phyloP scores from a whole-genome alignment of 2,888 invertebrate species.

The Lithophane semibrunnea region DNA sequence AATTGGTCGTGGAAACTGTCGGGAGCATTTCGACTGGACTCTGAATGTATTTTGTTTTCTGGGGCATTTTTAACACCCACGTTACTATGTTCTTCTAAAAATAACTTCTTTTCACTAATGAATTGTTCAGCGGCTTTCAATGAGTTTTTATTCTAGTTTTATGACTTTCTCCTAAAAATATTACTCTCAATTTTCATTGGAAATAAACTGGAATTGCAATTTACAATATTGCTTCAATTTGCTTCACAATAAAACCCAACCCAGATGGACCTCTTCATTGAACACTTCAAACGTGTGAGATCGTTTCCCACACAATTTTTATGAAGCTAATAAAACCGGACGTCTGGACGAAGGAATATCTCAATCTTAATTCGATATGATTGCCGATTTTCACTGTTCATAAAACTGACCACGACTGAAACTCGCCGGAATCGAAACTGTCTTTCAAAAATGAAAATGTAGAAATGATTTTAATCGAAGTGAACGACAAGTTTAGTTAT shows the following conservation, averaged over 20 bases:
- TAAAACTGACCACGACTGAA: slow-evolving; percentile 58
- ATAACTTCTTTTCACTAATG: slow-evolving; percentile 57
- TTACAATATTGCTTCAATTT: slow-evolving; percentile 20
- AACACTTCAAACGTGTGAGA: slow-evolving; percentile 54
- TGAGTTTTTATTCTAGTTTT: slow-evolving; percentile 33
- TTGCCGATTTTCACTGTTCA: slow-evolving; percentile 67
- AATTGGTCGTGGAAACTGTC: slow-evolving; percentile 54
- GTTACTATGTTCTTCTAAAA: slow-evolving; percentile 47
- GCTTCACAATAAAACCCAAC: slow-evolving; percentile 22
- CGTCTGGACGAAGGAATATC: slow-evolving; percentile 62
- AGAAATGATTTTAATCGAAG: slow-evolving; percentile 27
- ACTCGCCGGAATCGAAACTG: slow-evolving; percentile 37
- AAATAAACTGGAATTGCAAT: slow-evolving; percentile 24
- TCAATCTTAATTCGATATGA: slow-evolving; percentile 69
- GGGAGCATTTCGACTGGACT: slow-evolving; percentile 42
- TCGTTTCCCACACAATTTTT: slow-evolving; percentile 62
- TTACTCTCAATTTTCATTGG: slow-evolving; percentile 2
- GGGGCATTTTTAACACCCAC: slow-evolving; percentile 56
- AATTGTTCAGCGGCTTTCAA: slow-evolving; percentile 44
- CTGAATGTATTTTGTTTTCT: slow-evolving; percentile 55
- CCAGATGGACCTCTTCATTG: slow-evolving; percentile 50
- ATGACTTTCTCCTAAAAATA: slow-evolving; percentile 37
- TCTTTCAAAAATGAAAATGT: slow-evolving; percentile 33
- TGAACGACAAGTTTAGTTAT: slow-evolving; percentile 11
- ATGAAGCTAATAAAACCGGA: slow-evolving; percentile 67